Base-by-base conservation (phyloP, 1,140 invertebrate species). In the Oncopodura yosiiana region DNA sequence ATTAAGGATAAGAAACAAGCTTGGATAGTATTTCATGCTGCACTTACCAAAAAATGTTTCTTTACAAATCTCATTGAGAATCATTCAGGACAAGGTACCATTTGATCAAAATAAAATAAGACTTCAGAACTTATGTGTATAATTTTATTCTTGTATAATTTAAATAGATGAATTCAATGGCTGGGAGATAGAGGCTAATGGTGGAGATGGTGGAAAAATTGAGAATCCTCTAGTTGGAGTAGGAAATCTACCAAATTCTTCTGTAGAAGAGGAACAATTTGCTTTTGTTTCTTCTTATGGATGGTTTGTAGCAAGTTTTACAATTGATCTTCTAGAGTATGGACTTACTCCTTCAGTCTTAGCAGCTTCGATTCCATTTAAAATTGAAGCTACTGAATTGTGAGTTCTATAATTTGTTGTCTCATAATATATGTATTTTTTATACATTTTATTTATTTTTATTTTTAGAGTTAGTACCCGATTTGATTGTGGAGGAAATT, bases 21-120 rank as follows among this genome's bases (percentile, higher is more conserved):
- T 29, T 46, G 44, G 44, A 46, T 30, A 18, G 27, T 29, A 32
- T 46, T 46, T 16, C 18, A 46, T 46, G 44, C 44, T 8, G 9
- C 12, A 11, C 3, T 16, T 29, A 46, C 8, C 8, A 27, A 46
- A 30, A 4, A 30, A 29, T 18, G 27, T n/a, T 46, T 46, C 3
- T 30, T 27, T 8, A 46, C n/a, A 16, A 46, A 46, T 29, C 16
- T 46, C 3, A 18, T 46, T 18, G 16, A 16, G 16, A 46, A 46
- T 18, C 44, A 27, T 46, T 46, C 44, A 3, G 44, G 44, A 12
- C 9, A 46, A 16, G 44, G 26, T 29, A 30, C 18, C 18, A 41
- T 16, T 41, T 41, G 6, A 19, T 41, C 8, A 14, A 16, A 19
- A 19, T 11, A 41, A 6, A 11, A 8, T 41, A 16, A 11, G 38